Evolutionary conservation across 1,140 invertebrate species (phyloP).

Genomic region (Papilio aristodemus): DNA sequence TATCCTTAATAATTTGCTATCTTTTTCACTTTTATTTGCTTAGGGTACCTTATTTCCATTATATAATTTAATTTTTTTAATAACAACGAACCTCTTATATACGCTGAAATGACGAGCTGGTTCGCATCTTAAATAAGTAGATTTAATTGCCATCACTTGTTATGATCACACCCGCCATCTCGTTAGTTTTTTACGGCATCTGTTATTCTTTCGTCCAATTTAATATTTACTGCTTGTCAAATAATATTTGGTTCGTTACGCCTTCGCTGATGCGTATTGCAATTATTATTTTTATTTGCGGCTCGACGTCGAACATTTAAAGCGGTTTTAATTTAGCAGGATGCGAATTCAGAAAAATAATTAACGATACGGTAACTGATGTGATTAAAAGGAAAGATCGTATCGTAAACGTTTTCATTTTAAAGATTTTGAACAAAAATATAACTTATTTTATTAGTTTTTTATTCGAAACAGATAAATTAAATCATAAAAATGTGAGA

Average conservation of each 20-base stretch:
- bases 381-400: constrained; percentile 10
- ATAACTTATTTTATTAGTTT: neutral
- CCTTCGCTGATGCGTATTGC: constrained; percentile 47
- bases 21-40: too few species aligned
- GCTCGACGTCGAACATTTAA: constrained; percentile 44
- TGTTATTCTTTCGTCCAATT: constrained; percentile 59
- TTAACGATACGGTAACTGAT: constrained; percentile 16
- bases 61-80: too few species aligned
- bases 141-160: constrained; percentile 42
- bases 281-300: constrained; percentile 55
- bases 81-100: too few species aligned
- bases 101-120: too few species aligned
- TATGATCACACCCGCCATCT: constrained; percentile 50
- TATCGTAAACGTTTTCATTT: constrained; percentile 1
- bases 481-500: too few species aligned
- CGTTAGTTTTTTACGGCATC: constrained; percentile 50
- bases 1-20: too few species aligned
- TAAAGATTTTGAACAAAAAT: neutral
- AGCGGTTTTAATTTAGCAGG: constrained; percentile 12
- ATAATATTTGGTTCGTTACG: constrained; percentile 58
- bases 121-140: neutral
- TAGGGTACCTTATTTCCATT: too few species aligned
- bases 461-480: neutral
- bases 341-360: constrained; percentile 3
- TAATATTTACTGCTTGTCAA: constrained; percentile 65